phyloP scores from a whole-genome alignment of 2,797 vertebrate genomes.

The Oryzias sinensis region DNA sequence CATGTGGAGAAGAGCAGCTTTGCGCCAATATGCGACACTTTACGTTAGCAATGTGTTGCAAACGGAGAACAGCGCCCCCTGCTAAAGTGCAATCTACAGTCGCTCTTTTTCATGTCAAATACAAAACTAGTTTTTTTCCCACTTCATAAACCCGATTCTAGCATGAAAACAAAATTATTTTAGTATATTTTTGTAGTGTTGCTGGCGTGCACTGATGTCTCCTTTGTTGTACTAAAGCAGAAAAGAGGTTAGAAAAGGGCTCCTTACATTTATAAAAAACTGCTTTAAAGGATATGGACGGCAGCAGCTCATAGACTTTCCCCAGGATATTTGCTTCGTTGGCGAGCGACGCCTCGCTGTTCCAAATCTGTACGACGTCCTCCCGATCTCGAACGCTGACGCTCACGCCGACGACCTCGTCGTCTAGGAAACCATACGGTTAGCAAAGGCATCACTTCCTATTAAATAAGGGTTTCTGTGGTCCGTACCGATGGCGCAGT shows the following conservation, averaged over 20 bases:
- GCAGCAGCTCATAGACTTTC: slow-evolving; percentile 88
- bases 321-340: slow-evolving; percentile 85
- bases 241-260: neutral
- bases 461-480: neutral
- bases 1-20: no score
- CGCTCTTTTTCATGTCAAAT: no score
- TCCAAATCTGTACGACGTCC: slow-evolving; percentile 91
- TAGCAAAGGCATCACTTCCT: neutral
- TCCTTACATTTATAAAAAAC: slow-evolving; percentile 95
- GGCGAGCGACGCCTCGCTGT: slow-evolving; percentile 83
- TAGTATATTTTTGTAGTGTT: neutral
- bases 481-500: slow-evolving; percentile 82
- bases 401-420: slow-evolving; percentile 90
- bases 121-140: no score
- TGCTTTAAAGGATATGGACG: slow-evolving; percentile 85
- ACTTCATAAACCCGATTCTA: no score
- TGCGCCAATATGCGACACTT: no score
- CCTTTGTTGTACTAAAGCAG: neutral
- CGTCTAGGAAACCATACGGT: slow-evolving; percentile 70
- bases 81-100: no score
- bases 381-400: slow-evolving; percentile 89
- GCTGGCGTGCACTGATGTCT: neutral
- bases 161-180: neutral
- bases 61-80: no score
- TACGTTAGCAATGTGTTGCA: no score